These are phyloP conservation scores for Thumatha senex DNA, from an alignment of 2,888 invertebrate genomes.

Conservation along the genomic window DNA sequence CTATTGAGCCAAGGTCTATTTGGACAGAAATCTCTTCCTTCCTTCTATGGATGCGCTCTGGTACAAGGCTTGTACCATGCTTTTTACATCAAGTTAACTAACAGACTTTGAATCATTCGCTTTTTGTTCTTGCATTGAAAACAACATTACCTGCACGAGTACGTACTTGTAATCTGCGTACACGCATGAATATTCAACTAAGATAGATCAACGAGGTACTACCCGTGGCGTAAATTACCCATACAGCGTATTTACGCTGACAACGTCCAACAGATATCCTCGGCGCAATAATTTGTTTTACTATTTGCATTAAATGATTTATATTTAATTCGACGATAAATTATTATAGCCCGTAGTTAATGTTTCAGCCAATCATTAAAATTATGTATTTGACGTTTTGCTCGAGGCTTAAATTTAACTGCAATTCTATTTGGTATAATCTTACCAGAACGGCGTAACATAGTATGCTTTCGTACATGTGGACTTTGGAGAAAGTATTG, in stretches of 20 bases:
- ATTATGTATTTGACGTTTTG: conserved; percentile 1
- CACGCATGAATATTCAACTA: conserved; percentile 52
- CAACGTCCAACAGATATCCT: conserved; percentile 5
- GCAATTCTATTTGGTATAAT: too few relatives aligned
- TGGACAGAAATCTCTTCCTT: too few relatives aligned
- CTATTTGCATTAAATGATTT: conserved; percentile 1
- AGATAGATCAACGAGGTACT: conserved; percentile 38
- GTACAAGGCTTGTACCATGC: too few relatives aligned
- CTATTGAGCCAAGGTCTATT: too few relatives aligned
- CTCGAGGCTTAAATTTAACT: neutral
- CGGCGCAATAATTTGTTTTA: neutral
- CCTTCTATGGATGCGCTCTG: too few relatives aligned
- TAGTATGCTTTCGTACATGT: too few relatives aligned
- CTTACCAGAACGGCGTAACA: too few relatives aligned
- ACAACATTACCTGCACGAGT: conserved; percentile 22
- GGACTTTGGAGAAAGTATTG: too few relatives aligned
- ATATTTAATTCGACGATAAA: conserved; percentile 3
- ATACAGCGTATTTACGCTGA: conserved; percentile 28
- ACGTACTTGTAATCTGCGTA: conserved; percentile 33
- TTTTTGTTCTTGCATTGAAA: conserved; percentile 34
- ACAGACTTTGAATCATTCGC: conserved; percentile 33
- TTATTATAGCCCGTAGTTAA: conserved; percentile 2
- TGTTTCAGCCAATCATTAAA: conserved; percentile 1
- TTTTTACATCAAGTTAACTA: too few relatives aligned
- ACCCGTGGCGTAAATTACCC: conserved; percentile 41